Percentiles rank a stretch among this genome's conserved stretches.
phyloP scores from a whole-genome alignment of 1,140 invertebrate genomes.

The Akabosia matsudoensis region DNA sequence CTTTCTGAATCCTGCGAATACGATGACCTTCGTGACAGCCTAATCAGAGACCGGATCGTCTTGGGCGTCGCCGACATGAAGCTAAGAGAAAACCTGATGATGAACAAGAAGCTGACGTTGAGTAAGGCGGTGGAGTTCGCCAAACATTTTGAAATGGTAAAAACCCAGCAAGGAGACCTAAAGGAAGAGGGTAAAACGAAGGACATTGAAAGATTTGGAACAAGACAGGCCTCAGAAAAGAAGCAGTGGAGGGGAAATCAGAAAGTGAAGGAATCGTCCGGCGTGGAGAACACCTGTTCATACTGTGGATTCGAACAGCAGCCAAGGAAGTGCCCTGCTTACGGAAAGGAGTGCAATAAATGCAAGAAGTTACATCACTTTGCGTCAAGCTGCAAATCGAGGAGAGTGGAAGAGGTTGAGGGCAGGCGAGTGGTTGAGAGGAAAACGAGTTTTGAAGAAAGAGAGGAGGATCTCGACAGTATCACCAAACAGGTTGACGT shows the following conservation, averaged over 20 bases:
- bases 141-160: constrained; percentile 44
- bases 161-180: constrained; percentile 24
- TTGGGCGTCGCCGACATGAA: constrained; percentile 48
- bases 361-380: constrained; percentile 21
- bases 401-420: no score
- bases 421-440: background rate
- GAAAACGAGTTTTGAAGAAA: background rate
- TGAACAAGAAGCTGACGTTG: constrained; percentile 47
- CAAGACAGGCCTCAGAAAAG: background rate
- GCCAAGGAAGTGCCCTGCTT: constrained; percentile 10
- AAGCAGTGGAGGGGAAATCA: background rate
- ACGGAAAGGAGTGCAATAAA: background rate
- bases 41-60: constrained; percentile 47
- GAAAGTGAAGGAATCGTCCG: background rate
- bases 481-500: background rate
- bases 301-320: background rate
- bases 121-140: constrained; percentile 46
- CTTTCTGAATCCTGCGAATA: constrained; percentile 21
- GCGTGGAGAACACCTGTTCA: background rate
- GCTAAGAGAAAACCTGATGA: constrained; percentile 48
- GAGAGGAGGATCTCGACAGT: background rate
- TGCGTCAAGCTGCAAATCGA: no score
- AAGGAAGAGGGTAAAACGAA: no score
- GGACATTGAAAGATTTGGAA: no score
- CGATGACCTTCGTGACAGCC: constrained; percentile 14